Evolutionary conservation across 2,888 invertebrate species (phyloP).

Genomic region (Netelia virgata): DNA sequence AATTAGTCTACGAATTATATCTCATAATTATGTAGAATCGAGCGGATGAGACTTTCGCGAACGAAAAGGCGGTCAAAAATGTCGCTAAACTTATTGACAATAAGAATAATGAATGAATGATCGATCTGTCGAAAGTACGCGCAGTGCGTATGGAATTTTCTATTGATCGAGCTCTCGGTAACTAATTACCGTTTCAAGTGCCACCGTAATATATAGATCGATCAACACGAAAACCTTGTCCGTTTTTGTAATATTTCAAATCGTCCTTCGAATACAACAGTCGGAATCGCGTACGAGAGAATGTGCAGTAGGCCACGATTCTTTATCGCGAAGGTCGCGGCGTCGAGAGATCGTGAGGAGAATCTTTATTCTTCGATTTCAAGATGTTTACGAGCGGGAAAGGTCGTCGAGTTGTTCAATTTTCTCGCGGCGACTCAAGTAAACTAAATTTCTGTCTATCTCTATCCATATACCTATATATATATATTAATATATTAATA

Average conservation of each 20-base stretch:
- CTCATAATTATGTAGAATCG: not conserved
- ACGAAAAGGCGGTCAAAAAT: not conserved
- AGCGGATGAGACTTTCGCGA: constrained; percentile 7
- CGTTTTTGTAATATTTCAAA: too few relatives aligned
- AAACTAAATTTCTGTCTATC: not conserved
- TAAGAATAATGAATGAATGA: not conserved
- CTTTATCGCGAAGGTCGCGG: not conserved
- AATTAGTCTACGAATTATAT: constrained; percentile 14
- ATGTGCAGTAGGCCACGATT: not conserved
- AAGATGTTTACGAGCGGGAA: not conserved
- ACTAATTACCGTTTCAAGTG: too few relatives aligned
- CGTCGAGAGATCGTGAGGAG: not conserved
- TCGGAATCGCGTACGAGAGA: too few relatives aligned
- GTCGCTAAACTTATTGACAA: constrained; percentile 8
- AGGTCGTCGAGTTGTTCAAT: constrained; percentile 12
- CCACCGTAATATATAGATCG: too few relatives aligned
- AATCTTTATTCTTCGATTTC: not conserved
- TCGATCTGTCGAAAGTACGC: too few relatives aligned
- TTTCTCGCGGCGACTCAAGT: constrained; percentile 3
- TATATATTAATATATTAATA: too few relatives aligned
- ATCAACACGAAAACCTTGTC: too few relatives aligned
- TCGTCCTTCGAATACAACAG: too few relatives aligned
- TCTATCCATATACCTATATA: too few relatives aligned
- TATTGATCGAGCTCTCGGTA: too few relatives aligned
- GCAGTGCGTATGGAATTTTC: too few relatives aligned